phyloP scores from a whole-genome alignment of 1,140 invertebrate species.

The Cydia splendana region DNA sequence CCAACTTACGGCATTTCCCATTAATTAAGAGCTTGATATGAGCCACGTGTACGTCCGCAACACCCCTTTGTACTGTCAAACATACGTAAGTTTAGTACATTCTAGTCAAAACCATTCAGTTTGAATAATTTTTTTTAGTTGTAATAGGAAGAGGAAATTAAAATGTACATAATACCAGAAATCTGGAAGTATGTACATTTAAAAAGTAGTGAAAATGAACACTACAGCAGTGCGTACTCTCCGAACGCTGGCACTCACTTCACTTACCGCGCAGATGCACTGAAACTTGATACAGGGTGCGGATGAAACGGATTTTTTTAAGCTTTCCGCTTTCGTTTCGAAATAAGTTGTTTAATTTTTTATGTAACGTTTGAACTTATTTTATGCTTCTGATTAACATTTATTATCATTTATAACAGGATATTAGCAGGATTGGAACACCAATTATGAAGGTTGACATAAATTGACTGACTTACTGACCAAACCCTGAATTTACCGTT shows the following conservation, averaged over 20 bases:
- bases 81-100: neutral
- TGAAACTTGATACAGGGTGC: slow-evolving; percentile 59
- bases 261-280: slow-evolving; percentile 58
- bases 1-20: slow-evolving; percentile 22
- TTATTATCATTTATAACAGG: neutral
- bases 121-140: too few relatives aligned
- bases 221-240: slow-evolving; percentile 28
- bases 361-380: neutral
- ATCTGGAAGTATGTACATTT: too few relatives aligned
- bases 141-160: too few relatives aligned
- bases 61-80: slow-evolving; percentile 24
- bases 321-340: slow-evolving; percentile 44
- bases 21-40: slow-evolving; percentile 11
- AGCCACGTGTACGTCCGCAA: neutral
- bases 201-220: slow-evolving; percentile 5
- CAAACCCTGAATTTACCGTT: too few relatives aligned
- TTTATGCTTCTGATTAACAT: slow-evolving; percentile 8
- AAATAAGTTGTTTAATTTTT: slow-evolving; percentile 7
- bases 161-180: too few relatives aligned
- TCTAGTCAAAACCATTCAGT: too few relatives aligned
- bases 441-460: too few relatives aligned
- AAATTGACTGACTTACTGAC: too few relatives aligned
- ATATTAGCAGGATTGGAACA: neutral
- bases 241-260: slow-evolving; percentile 18
- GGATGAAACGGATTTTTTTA: slow-evolving; percentile 44